Base-by-base conservation (phyloP, 2,888 invertebrate species). In the Plagodis pulveraria region DNA sequence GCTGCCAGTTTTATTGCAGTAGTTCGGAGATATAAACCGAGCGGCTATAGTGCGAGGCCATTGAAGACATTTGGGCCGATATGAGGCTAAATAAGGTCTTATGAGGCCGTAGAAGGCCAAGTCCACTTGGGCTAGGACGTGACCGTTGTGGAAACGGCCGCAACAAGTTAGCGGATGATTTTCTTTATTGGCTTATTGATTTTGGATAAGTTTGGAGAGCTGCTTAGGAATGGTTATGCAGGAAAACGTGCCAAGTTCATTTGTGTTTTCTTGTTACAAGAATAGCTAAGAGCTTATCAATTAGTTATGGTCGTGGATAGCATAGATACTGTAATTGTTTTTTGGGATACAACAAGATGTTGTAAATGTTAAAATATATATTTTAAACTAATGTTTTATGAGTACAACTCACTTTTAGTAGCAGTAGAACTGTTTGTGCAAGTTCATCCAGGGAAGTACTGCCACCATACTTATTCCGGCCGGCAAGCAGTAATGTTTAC, bases 1-100 rank as follows among this genome's bases (percentile, higher is more conserved):
- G 62, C 58, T 65, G 65, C 54, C 62, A 55, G 58, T 56, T 66
- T 66, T 69, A 69, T 66, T 63, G 55, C 57, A 50, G 40, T 63
- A 57, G 54, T 60, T 59, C 53, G 36, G 54, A 56, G 56, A 62
- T 62, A 65, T 58, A 63, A 63, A 61, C 43, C 55, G 58, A 47
- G 51, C 45, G 45, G 50, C 46, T 57, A 55, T 51, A 47, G 54
- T 54, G 56, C 53, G 52, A 11, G 52, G 46, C 42, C 50, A 46
- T 57, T 46, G 48, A 12, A 48, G 40, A 11, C 45, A 53, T 50
- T 50, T 44, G 51, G 51, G 51, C n/a, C 36, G 32, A 44, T 49
- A 53, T 45, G 58, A 44, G 51, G 45, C 45, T 45, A 45, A 42
- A 12, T 42, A 42, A 12, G 42, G 42, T 6, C 12, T 40, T 50